Base-by-base conservation (phyloP, 2,797 vertebrate genomes). In the Falco berigora region DNA sequence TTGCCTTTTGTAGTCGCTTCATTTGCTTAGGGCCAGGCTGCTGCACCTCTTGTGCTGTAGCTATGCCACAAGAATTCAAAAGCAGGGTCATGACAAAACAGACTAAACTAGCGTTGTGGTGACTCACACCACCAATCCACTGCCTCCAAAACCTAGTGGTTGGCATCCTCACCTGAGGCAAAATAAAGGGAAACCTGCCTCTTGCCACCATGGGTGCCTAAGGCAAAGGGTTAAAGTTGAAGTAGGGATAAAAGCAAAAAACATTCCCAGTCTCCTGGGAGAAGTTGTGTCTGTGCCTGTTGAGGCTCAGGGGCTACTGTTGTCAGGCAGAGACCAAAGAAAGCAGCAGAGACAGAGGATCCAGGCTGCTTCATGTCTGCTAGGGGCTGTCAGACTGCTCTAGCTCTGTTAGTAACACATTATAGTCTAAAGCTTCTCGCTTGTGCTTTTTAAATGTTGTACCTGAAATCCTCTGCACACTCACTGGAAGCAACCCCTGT, bases 391-490 rank as follows among this genome's bases (percentile, higher is more conserved):
- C 92, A 92, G 74, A 62, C 58, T 88, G 79, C 73, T 92, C 88
- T 88, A 79, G 76, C 55, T 69, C 21, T 84, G 46, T 84, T 92
- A 88, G 55, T 78, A 90, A 83, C 88, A 80, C 61, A 5, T 92
- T 62, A n/a, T 19, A 66, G 62, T 86, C 90, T 96, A 88, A 95
- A 93, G 86, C 38, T 86, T 90, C 83, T 96, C 0, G 0, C 62
- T 86, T 84, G 55, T 90, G 76, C 69, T 92, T 96, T 95, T 92
- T 68, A 88, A 96, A 93, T 93, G 77, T 90, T 86, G 50, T 88
- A 59, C 84, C 83, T 93, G 75, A 94, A 96, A 73, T 92, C 79
- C 23, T 72, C 79, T 83, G 62, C 67, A 61, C 59, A 15, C 42
- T 92, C 64, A 75, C n/a, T 14, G 5, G 62, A 62, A 96, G 80